A percentile compares a stretch with the other conserved stretches of the same genome.
phyloP scores from a whole-genome alignment of 2,797 vertebrate genomes.

The Poecilia wingei region DNA sequence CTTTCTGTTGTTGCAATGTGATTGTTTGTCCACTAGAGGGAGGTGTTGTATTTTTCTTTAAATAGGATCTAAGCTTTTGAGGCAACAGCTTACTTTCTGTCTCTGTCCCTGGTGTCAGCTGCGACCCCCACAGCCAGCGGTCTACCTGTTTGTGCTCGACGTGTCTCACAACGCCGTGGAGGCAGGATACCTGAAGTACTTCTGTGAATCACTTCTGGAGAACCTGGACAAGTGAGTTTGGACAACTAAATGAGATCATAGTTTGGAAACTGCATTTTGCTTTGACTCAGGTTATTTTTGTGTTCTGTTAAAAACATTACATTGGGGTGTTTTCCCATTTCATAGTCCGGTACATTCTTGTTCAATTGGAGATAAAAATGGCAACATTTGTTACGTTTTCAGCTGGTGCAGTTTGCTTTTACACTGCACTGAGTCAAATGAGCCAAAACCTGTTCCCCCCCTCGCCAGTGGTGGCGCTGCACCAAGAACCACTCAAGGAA shows the following conservation, averaged over 20 bases:
- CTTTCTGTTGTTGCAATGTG: background rate
- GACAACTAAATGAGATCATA: background rate
- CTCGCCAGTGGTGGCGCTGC: too few relatives aligned
- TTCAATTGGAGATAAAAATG: too few relatives aligned
- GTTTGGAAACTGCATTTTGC: background rate
- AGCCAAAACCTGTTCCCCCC: too few relatives aligned
- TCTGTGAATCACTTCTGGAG: slow-evolving; percentile 91
- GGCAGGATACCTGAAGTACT: slow-evolving; percentile 90
- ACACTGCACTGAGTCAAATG: too few relatives aligned
- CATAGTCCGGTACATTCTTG: too few relatives aligned
- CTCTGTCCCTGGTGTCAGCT: slow-evolving; percentile 74
- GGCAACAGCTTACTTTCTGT: background rate
- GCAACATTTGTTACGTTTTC: too few relatives aligned
- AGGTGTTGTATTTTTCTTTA: slow-evolving; percentile 1
- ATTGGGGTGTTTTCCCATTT: too few relatives aligned
- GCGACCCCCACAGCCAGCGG: slow-evolving; percentile 94
- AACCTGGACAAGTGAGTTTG: slow-evolving; percentile 93
- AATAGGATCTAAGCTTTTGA: background rate
- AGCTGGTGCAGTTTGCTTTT: too few relatives aligned
- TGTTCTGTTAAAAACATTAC: background rate
- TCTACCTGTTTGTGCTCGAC: slow-evolving; percentile 95
- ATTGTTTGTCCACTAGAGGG: slow-evolving; percentile 46
- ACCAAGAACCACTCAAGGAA: too few relatives aligned
- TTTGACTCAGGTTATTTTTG: background rate
- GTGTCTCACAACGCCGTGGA: slow-evolving; percentile 97